phyloP scores from a whole-genome alignment of 2,797 vertebrate genomes.

The Antennarius maculatus region DNA sequence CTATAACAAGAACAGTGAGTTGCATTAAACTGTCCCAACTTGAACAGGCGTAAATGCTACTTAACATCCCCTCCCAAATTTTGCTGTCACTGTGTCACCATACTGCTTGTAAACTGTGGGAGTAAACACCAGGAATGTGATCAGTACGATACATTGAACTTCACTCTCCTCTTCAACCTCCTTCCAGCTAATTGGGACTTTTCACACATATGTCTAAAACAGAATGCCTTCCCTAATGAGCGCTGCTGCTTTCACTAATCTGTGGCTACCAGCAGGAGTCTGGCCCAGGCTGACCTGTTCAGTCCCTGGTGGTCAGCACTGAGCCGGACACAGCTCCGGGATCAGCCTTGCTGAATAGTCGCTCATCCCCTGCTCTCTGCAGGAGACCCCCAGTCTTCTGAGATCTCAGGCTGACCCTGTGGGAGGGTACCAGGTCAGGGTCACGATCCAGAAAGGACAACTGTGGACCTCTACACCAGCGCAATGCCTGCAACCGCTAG shows the following conservation, averaged over 20 bases:
- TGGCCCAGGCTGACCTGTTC: constrained; percentile 62
- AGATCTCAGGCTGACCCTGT: constrained; percentile 65
- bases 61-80: constrained; percentile 35
- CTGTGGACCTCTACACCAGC: constrained; percentile 51
- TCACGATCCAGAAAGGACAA: constrained; percentile 77
- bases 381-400: constrained; percentile 55
- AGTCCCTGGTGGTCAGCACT: constrained; percentile 70
- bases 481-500: constrained; percentile 50
- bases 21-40: too few relatives aligned
- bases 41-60: background rate
- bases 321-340: constrained; percentile 60
- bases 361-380: constrained; percentile 74
- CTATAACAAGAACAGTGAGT: too few relatives aligned
- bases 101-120: constrained; percentile 39
- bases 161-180: constrained; percentile 54
- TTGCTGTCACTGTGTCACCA: constrained; percentile 28
- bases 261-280: constrained; percentile 66
- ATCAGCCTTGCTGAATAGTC: constrained; percentile 59
- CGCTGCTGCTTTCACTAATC: constrained; percentile 56
- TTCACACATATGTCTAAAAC: constrained; percentile 69
- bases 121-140: constrained; percentile 45
- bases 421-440: constrained; percentile 57
- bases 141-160: constrained; percentile 69
- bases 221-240: constrained; percentile 70
- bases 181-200: constrained; percentile 81